Percentiles rank a stretch among this genome's conserved stretches.
Evolutionary conservation across 1,140 invertebrate genomes (phyloP).

Genomic region (Drosophila novamexicana): DNA sequence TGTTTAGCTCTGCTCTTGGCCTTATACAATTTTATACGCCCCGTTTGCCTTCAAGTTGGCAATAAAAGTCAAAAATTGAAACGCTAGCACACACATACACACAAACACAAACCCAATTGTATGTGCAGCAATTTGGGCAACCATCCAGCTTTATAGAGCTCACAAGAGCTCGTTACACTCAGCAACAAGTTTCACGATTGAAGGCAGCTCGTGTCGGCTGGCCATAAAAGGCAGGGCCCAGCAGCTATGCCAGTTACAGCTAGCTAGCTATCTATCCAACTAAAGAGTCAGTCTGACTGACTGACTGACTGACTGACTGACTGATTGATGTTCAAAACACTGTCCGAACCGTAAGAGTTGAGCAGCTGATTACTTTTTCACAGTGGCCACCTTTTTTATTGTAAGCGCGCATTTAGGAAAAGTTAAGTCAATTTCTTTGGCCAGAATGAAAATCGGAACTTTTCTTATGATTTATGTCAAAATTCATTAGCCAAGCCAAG

Average conservation of each 20-base stretch:
- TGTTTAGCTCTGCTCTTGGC: constrained; percentile 3
- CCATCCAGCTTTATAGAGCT: constrained; percentile 1
- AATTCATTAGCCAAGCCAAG: too few relatives aligned
- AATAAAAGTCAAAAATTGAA: constrained; percentile 39
- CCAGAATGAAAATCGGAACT: too few relatives aligned
- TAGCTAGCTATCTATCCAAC: too few relatives aligned
- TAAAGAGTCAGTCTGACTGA: not conserved
- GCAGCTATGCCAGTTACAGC: too few relatives aligned
- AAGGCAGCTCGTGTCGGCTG: not conserved
- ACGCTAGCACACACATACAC: constrained; percentile 6
- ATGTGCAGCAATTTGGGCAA: constrained; percentile 21
- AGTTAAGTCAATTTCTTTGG: too few relatives aligned
- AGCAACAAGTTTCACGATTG: constrained; percentile 20
- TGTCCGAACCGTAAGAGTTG: too few relatives aligned
- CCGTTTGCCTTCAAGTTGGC: constrained; percentile 26
- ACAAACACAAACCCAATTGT: constrained; percentile 8
- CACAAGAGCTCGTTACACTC: not conserved
- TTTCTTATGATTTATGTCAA: too few relatives aligned
- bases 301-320: not conserved
- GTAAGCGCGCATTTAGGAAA: too few relatives aligned
- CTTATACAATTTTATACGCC: constrained; percentile 22
- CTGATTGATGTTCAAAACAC: too few relatives aligned
- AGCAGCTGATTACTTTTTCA: too few relatives aligned
- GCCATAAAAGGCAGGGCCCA: not conserved
- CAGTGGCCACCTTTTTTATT: too few relatives aligned